Base-by-base conservation (phyloP, 1,140 invertebrate genomes). In the Drosophila fuyamai region DNA sequence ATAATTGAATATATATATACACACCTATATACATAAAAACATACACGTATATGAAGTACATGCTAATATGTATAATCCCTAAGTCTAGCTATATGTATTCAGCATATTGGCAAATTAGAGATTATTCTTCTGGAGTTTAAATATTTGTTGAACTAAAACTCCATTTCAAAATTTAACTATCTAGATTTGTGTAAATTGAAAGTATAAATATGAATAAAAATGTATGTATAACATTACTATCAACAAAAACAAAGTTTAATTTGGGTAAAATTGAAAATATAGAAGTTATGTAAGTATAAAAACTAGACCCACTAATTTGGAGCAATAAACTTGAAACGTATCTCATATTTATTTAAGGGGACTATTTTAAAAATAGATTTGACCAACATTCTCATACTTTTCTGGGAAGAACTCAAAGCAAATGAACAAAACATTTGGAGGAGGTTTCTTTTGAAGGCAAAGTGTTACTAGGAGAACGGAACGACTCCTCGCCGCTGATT, bases 401-500 rank as follows among this genome's bases (percentile, higher is more conserved):
- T 23, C 23, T 23, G 23, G 23, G 23, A 23, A 23, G 23, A 23
- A 23, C 23, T 4, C 23, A 23, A 23, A 23, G 23, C 23, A 23
- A 4, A 23, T 23, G 23, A 4, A 23, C 23, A 23, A 23, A 23
- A 23, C 23, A 23, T 23, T 23, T 23, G 23, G 3, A 32, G 29
- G 29, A 32, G 7, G 29, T 6, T 32, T 7, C 1, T 32, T 32
- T 32, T 32, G 29, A 8, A 32, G 29, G 7, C 3, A 23, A 23
- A 23, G 23, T 23, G 23, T 23, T 23, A 23, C 23, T 23, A 23
- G 23, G 23, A 7, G 29, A 32, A 7, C 29, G 29, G 7, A 32
- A 32, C 58, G 98, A 99, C 93, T 96, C 96, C 0, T 98, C 97
- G 0, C 96, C 98, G 0, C 93, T 99, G 51, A 99, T 99, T 77